Conservation (phyloP, 2,888 invertebrate genomes). For the Ichneumon xanthorius region DNA sequence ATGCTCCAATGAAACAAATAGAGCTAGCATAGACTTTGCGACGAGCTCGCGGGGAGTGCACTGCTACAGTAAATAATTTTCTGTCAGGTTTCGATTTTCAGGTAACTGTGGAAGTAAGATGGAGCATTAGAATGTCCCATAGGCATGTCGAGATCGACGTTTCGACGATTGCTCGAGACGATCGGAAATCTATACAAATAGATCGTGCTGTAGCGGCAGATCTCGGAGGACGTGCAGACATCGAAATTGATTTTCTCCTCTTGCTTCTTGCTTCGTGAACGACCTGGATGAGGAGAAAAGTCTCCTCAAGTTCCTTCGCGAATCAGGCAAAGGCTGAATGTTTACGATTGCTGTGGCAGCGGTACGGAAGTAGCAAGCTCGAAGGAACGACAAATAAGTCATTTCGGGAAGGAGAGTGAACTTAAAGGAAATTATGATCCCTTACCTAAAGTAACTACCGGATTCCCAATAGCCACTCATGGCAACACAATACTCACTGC, state of each 20-base stretch:
- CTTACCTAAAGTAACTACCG: no score
- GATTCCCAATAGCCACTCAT: no score
- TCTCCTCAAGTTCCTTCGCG: not conserved
- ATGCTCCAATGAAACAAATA: constrained; percentile 20
- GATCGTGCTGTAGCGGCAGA: constrained; percentile 9
- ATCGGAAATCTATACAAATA: constrained; percentile 2
- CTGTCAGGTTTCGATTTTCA: constrained; percentile 17
- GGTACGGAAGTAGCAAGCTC: not conserved
- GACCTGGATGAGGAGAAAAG: no score
- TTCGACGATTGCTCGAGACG: constrained; percentile 21
- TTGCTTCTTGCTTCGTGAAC: not conserved
- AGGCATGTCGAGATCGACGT: constrained; percentile 13
- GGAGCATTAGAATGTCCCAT: not conserved
- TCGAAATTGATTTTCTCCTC: constrained; percentile 46
- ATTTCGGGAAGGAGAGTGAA: not conserved
- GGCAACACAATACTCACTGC: no score
- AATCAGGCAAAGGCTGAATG: constrained; percentile 34
- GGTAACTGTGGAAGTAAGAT: not conserved
- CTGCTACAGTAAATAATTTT: not conserved
- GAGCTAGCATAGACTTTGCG: not conserved
- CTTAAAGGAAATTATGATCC: not conserved
- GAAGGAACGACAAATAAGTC: no score
- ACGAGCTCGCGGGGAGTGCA: not conserved
- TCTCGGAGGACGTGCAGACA: constrained; percentile 46
- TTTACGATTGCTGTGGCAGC: not conserved